These are phyloP conservation scores for Eupithecia inturbata DNA, from an alignment of 2,888 invertebrate species.

Conservation along the genomic window DNA sequence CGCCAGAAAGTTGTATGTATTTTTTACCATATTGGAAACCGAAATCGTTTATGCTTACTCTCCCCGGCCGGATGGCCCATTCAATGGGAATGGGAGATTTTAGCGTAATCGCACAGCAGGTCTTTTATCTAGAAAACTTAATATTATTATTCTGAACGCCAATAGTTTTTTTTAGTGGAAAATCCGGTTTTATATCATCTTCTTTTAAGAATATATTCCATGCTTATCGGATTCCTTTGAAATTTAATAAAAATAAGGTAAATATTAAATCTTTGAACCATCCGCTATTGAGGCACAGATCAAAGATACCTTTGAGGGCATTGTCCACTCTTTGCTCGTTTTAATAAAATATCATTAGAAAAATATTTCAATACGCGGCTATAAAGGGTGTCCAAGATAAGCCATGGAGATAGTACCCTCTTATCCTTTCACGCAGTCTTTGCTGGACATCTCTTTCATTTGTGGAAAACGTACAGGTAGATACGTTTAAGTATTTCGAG, in stretches of 20 bases:
- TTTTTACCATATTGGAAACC: too few relatives aligned
- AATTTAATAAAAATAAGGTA: conserved; percentile 30
- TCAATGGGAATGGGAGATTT: too few relatives aligned
- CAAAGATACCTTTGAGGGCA: conserved; percentile 64
- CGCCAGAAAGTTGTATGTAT: too few relatives aligned
- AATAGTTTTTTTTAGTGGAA: background rate
- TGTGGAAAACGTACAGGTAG: too few relatives aligned
- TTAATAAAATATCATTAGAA: conserved; percentile 80
- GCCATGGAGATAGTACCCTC: conserved; percentile 52
- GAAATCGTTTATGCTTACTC: too few relatives aligned
- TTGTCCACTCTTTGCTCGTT: conserved; percentile 55
- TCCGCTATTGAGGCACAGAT: conserved; percentile 56
- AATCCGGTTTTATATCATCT: background rate
- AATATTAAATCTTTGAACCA: conserved; percentile 19
- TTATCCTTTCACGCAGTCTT: conserved; percentile 73
- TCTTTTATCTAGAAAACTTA: background rate
- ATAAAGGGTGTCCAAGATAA: conserved; percentile 73
- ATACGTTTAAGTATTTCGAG: background rate
- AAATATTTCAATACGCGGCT: conserved; percentile 67
- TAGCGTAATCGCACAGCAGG: too few relatives aligned
- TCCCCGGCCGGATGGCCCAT: too few relatives aligned
- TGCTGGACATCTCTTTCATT: conserved; percentile 69
- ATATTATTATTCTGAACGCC: background rate
- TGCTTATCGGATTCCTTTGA: conserved; percentile 20
- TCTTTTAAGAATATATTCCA: background rate